phyloP scores from a whole-genome alignment of 2,797 vertebrate genomes.

The Sebastes steindachneri region DNA sequence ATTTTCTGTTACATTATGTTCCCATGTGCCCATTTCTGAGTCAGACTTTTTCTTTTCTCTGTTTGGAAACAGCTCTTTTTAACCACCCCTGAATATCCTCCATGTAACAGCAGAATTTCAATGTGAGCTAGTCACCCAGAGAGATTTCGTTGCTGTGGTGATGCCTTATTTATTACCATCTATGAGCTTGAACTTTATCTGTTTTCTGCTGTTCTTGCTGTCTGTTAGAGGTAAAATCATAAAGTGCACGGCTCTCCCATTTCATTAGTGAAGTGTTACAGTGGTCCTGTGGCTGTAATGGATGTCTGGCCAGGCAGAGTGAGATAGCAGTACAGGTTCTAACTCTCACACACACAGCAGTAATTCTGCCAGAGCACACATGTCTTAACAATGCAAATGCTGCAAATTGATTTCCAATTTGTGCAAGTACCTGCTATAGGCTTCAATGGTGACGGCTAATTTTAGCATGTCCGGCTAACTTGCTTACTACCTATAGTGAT shows the following conservation, averaged over 20 bases:
- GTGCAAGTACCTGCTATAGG: neutral
- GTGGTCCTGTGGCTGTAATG: constrained; percentile 10
- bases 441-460: neutral
- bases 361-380: neutral
- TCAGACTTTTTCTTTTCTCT: neutral
- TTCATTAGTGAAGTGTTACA: constrained; percentile 5
- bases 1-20: neutral
- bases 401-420: neutral
- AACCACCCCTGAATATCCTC: constrained; percentile 3
- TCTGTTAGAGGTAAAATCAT: constrained; percentile 3
- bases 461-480: neutral
- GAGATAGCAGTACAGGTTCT: neutral
- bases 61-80: neutral
- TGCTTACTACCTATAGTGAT: neutral
- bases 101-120: constrained; percentile 29
- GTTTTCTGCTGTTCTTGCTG: constrained; percentile 13
- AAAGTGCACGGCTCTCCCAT: constrained; percentile 3
- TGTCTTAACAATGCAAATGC: neutral
- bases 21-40: neutral
- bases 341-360: neutral
- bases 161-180: constrained; percentile 43
- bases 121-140: constrained; percentile 15
- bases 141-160: constrained; percentile 26
- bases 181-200: constrained; percentile 12
- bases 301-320: constrained; percentile 8